Percentiles rank a stretch among this genome's conserved stretches.
Evolutionary conservation across 2,797 vertebrate species (phyloP).

Genomic region (Podarcis siculus): DNA sequence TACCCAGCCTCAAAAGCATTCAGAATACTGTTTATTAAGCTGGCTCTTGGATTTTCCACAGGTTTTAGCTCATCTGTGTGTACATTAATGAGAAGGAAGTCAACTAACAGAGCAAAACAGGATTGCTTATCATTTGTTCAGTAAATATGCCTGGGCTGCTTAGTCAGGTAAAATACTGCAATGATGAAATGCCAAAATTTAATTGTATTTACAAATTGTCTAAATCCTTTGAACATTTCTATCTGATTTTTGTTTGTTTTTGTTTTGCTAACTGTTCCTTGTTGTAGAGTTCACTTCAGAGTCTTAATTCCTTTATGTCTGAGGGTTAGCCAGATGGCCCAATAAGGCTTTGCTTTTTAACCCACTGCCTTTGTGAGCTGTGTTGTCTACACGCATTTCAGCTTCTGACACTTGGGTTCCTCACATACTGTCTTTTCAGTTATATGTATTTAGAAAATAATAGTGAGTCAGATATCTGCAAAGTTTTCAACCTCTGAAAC

Average conservation of each 20-base stretch:
- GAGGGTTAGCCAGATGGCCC: slow-evolving; percentile 47
- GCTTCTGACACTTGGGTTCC: neutral
- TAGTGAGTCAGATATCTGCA: neutral
- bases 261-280: slow-evolving; percentile 61
- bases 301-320: slow-evolving; percentile 44
- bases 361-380: slow-evolving; percentile 45
- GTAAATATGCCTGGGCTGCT: slow-evolving; percentile 62
- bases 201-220: slow-evolving; percentile 65
- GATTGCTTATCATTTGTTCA: slow-evolving; percentile 62
- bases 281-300: slow-evolving; percentile 62
- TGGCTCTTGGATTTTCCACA: slow-evolving; percentile 51
- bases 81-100: neutral
- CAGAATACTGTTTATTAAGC: slow-evolving; percentile 15
- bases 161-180: slow-evolving; percentile 64
- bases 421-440: neutral
- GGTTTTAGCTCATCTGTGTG: slow-evolving; percentile 61
- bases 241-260: slow-evolving; percentile 39
- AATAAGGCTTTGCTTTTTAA: slow-evolving; percentile 44
- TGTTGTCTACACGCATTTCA: slow-evolving; percentile 12
- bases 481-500: neutral
- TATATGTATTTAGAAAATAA: neutral
- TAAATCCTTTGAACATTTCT: slow-evolving; percentile 56
- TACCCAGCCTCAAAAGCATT: neutral
- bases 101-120: slow-evolving; percentile 50
- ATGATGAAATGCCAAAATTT: slow-evolving; percentile 68